These are phyloP conservation scores for Neolamprologus tretocephalus DNA, from an alignment of 2,113 vertebrate species.

Conservation along the genomic window DNA sequence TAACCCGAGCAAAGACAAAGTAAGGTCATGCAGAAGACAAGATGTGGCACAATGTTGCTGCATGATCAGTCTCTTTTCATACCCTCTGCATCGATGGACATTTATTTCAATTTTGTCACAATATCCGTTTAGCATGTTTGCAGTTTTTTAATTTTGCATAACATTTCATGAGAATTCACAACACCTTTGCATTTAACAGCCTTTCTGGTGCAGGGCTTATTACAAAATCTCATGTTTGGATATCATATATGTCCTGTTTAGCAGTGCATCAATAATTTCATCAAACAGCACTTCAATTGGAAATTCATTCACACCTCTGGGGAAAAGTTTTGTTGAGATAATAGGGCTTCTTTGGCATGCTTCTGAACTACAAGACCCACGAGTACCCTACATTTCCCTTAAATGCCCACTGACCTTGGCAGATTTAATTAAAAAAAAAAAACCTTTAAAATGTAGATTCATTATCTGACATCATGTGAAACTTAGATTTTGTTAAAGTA, in stretches of 20 bases:
- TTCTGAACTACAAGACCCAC: background rate
- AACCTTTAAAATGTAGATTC: background rate
- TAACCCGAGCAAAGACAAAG: conserved; percentile 64
- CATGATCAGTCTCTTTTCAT: conserved; percentile 1
- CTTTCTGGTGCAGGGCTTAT: background rate
- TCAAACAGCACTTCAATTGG: background rate
- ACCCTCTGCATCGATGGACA: background rate
- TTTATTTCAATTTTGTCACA: background rate
- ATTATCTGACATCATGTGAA: background rate
- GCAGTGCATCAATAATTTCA: background rate
- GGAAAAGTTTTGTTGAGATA: background rate
- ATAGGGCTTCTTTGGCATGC: background rate
- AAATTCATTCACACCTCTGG: background rate
- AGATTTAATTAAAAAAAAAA: accelerated
- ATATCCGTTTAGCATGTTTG: background rate
- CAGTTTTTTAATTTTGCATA: background rate
- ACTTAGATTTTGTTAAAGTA: background rate
- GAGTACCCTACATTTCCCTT: background rate
- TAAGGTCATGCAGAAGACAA: conserved; percentile 57
- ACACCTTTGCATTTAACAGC: background rate
- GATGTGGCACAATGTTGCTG: conserved; percentile 4
- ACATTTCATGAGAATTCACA: background rate
- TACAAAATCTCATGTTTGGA: background rate
- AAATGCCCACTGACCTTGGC: background rate
- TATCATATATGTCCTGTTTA: background rate